Percentiles rank a stretch among this genome's conserved stretches.
phyloP scores from a whole-genome alignment of 2,797 vertebrate species.

The Telmatherina bonti region DNA sequence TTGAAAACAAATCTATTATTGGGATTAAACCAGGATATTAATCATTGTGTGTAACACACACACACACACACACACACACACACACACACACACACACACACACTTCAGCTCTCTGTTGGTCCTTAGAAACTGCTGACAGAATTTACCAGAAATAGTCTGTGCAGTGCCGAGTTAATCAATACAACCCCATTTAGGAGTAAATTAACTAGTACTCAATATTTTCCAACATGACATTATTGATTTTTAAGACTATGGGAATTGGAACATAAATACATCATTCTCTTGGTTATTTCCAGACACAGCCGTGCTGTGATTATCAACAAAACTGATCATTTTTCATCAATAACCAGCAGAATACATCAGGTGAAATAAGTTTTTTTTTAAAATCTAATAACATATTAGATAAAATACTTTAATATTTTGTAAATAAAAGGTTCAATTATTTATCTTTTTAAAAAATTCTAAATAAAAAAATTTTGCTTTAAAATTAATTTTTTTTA shows the following conservation, averaged over 20 bases:
- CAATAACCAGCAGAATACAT: background rate
- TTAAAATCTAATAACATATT: too few species aligned
- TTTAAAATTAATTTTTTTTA: too few species aligned
- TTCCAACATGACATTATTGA: slow-evolving; percentile 7
- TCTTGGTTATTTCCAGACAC: background rate
- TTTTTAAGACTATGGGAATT: background rate
- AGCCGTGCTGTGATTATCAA: background rate
- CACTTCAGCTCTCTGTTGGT: slow-evolving; percentile 2
- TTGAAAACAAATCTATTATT: background rate
- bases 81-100: background rate
- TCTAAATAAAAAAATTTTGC: background rate
- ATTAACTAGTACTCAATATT: slow-evolving; percentile 5
- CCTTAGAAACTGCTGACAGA: slow-evolving; percentile 12
- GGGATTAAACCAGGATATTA: background rate
- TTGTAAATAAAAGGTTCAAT: too few species aligned
- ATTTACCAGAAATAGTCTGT: background rate
- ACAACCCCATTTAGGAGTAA: slow-evolving; percentile 3
- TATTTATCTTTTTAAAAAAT: too few species aligned
- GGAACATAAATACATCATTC: background rate
- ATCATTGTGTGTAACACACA: background rate
- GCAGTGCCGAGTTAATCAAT: slow-evolving; percentile 3
- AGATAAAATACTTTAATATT: too few species aligned
- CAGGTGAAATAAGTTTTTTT: too few species aligned
- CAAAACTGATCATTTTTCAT: background rate
- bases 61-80: background rate